phyloP scores from a whole-genome alignment of 2,888 invertebrate species.

The Antitype chi region DNA sequence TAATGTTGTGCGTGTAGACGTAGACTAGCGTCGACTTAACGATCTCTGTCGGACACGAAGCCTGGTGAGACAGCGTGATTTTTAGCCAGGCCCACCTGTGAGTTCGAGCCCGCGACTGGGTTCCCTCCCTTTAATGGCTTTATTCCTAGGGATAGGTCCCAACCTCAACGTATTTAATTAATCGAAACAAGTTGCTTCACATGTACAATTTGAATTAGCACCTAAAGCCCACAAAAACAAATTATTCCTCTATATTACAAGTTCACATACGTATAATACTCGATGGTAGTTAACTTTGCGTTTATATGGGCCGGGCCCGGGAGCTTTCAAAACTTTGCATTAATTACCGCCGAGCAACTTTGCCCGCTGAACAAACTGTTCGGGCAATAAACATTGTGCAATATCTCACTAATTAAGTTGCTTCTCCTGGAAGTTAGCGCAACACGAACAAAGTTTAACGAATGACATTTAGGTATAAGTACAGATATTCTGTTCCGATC shows the following conservation, averaged over 20 bases:
- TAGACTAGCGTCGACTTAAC: too few species aligned
- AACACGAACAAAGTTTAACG: conserved; percentile 31
- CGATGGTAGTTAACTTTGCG: conserved; percentile 70
- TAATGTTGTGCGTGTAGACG: too few species aligned
- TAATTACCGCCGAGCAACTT: conserved; percentile 68
- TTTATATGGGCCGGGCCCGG: conserved; percentile 69
- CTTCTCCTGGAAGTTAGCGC: conserved; percentile 59
- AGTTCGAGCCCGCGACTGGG: too few species aligned
- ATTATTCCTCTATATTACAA: conserved; percentile 52
- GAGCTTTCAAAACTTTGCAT: conserved; percentile 72
- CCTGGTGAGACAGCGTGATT: too few species aligned
- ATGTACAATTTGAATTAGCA: conserved; percentile 18
- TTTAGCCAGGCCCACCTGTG: too few species aligned
- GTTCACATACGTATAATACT: conserved; percentile 66
- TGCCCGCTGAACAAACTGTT: conserved; percentile 62
- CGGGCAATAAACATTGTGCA: conserved; percentile 79
- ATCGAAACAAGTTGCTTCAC: conserved; percentile 1
- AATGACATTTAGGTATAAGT: conserved; percentile 29
- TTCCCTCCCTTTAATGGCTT: too few species aligned
- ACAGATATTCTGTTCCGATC: conserved; percentile 1
- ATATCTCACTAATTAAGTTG: conserved; percentile 80
- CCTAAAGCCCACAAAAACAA: conserved; percentile 29
- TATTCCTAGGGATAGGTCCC: conserved; percentile 37
- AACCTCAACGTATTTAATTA: not conserved
- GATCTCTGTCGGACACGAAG: too few species aligned